These are phyloP conservation scores for Craseonycteris thonglongyai DNA, from an alignment of 2,113 vertebrate species.

Conservation along the genomic window DNA sequence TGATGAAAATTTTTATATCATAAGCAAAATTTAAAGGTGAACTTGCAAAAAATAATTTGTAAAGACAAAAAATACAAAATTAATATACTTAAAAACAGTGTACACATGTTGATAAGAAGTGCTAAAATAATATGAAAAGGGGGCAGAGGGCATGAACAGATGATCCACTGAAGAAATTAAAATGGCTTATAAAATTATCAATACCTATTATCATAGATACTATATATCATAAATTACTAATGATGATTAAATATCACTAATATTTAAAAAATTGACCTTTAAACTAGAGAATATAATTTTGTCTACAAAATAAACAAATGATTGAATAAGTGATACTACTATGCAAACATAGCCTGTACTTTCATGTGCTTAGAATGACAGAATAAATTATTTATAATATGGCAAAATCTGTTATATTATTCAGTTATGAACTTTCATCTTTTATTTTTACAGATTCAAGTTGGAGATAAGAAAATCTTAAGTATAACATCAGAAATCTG, in stretches of 20 bases:
- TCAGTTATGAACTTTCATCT: not conserved
- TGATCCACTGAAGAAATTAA: not conserved
- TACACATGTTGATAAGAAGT: not conserved
- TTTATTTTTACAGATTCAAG: slow-evolving; percentile 9
- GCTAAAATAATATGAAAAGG: not conserved
- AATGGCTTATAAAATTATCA: not conserved
- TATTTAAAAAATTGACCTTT: slow-evolving; percentile 26
- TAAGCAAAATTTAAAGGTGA: slow-evolving; percentile 41
- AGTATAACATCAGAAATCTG: not conserved
- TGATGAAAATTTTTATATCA: slow-evolving; percentile 34
- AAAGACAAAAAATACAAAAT: slow-evolving; percentile 10
- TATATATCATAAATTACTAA: too few species aligned
- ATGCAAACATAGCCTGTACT: not conserved
- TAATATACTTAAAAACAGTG: not conserved
- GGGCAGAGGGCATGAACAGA: not conserved
- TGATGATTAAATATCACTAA: not conserved
- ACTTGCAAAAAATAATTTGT: not conserved
- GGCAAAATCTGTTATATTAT: not conserved
- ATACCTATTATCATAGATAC: too few species aligned
- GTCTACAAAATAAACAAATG: not conserved
- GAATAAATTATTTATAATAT: not conserved
- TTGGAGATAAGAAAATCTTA: slow-evolving; percentile 9
- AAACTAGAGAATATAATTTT: not conserved
- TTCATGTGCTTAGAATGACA: not conserved
- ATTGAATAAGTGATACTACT: not conserved